Conservation (phyloP, 2,888 invertebrate genomes). For the Branchipolynoe longqiensis region DNA sequence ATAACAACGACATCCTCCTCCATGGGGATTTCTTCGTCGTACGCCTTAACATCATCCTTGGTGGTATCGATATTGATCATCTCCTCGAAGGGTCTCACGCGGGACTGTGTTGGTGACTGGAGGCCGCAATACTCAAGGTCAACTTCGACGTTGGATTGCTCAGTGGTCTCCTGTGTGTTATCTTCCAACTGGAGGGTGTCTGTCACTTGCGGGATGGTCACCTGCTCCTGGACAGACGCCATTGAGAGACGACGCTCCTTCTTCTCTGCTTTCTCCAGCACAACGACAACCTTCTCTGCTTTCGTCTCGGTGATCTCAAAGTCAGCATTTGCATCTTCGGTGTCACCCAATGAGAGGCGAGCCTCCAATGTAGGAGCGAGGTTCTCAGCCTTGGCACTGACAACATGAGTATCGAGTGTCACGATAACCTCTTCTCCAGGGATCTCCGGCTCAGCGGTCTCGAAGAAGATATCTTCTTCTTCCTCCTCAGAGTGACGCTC, state of each 20-base stretch:
- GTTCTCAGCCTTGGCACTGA: slow-evolving; percentile 42
- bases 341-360: slow-evolving; percentile 51
- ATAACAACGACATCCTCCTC: slow-evolving; percentile 60
- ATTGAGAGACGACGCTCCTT: slow-evolving; percentile 60
- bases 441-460: slow-evolving; percentile 66
- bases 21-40: slow-evolving; percentile 63
- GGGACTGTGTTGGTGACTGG: slow-evolving; percentile 62
- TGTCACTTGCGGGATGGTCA: slow-evolving; percentile 59
- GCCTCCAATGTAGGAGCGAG: slow-evolving; percentile 62
- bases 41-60: slow-evolving; percentile 62
- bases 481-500: slow-evolving; percentile 65
- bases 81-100: slow-evolving; percentile 64
- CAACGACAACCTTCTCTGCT: slow-evolving; percentile 63
- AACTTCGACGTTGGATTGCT: slow-evolving; percentile 63
- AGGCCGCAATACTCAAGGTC: slow-evolving; percentile 61
- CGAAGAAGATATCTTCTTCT: slow-evolving; percentile 68
- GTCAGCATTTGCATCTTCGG: slow-evolving; percentile 59
- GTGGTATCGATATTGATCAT: slow-evolving; percentile 65
- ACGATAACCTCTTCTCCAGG: slow-evolving; percentile 59
- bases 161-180: slow-evolving; percentile 58
- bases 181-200: slow-evolving; percentile 61
- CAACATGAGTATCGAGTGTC: slow-evolving; percentile 59
- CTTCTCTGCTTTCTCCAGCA: slow-evolving; percentile 61
- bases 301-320: slow-evolving; percentile 64
- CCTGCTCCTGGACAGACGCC: slow-evolving; percentile 61